Evolutionary conservation across 1,140 invertebrate genomes (phyloP).

Genomic region (Paraescarpia echinospica): DNA sequence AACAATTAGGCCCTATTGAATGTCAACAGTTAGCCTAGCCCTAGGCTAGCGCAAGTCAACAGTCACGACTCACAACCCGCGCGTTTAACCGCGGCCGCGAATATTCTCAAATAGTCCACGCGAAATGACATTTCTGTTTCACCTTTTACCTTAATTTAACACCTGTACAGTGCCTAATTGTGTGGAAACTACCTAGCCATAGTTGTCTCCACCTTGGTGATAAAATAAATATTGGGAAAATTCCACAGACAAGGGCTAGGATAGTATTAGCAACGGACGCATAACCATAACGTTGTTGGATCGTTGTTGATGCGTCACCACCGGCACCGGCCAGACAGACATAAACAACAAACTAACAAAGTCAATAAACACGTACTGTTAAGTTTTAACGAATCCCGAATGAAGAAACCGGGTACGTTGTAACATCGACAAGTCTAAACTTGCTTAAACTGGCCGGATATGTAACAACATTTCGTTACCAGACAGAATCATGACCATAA

Average conservation of each 20-base stretch:
- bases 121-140: background rate
- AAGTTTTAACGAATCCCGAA: background rate
- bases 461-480: background rate
- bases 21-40: no score
- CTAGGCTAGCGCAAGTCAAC: background rate
- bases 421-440: background rate
- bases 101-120: background rate
- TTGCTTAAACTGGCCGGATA: background rate
- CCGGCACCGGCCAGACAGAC: background rate
- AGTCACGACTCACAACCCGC: background rate
- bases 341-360: background rate
- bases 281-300: background rate
- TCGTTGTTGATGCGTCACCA: background rate
- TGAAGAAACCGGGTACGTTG: background rate
- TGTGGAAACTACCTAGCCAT: background rate
- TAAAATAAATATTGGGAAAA: background rate
- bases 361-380: background rate
- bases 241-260: background rate
- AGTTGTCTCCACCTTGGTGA: background rate
- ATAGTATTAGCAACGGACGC: background rate
- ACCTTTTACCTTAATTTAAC: background rate
- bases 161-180: background rate
- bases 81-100: background rate
- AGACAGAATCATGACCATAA: background rate
- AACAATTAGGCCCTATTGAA: no score